Evolutionary conservation across 2,113 vertebrate species (phyloP).

Genomic region (Bombycilla garrulus): DNA sequence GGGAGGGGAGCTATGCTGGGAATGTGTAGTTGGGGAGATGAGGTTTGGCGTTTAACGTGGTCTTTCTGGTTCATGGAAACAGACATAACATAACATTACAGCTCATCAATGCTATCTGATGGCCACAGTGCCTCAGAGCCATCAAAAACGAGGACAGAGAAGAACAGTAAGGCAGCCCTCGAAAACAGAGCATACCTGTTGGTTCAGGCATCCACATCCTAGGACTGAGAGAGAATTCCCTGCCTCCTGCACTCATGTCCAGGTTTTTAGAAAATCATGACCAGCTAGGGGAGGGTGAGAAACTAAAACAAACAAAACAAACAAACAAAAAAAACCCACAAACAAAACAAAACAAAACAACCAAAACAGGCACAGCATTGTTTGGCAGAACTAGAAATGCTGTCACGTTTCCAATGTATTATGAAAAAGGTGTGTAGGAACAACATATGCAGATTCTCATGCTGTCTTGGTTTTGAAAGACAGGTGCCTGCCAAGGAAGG

Average conservation of each 20-base stretch:
- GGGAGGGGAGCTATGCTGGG: not conserved
- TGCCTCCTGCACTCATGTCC: not conserved
- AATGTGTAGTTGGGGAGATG: not conserved
- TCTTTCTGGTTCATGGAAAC: not conserved
- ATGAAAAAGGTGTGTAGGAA: not conserved
- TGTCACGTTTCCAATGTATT: rapidly evolving
- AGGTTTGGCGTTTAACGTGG: not conserved
- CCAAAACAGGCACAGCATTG: rapidly evolving
- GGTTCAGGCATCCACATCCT: rapidly evolving
- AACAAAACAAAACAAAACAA: too few relatives aligned
- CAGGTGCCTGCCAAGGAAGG: too few relatives aligned
- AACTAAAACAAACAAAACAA: not conserved
- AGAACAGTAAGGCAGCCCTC: not conserved
- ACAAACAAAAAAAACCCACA: not conserved
- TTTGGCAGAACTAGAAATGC: not conserved
- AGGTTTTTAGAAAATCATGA: not conserved
- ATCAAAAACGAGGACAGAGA: not conserved
- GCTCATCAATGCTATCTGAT: constrained; percentile 16
- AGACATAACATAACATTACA: not conserved
- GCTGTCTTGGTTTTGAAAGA: too few relatives aligned
- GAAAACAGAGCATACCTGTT: not conserved
- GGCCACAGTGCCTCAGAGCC: not conserved
- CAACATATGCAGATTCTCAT: not conserved
- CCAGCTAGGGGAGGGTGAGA: not conserved
- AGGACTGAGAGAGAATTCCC: not conserved